Evolutionary conservation across 2,797 vertebrate genomes (phyloP).

Genomic region (Scyliorhinus canicula): DNA sequence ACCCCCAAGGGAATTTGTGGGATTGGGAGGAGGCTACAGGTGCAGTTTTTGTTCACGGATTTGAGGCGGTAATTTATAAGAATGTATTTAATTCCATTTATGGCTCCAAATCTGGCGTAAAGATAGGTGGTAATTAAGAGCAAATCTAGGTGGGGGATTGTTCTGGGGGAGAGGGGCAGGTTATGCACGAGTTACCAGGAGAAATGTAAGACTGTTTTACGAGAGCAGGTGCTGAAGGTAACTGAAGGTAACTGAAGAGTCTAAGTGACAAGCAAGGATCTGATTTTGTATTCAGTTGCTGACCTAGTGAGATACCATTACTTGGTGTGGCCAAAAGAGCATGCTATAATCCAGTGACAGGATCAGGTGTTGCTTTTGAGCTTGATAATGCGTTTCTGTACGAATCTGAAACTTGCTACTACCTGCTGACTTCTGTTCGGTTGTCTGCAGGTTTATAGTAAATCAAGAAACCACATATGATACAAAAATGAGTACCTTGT

Average conservation of each 20-base stretch:
- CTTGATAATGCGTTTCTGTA: slow-evolving; percentile 8
- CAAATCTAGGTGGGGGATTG: background rate
- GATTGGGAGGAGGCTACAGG: background rate
- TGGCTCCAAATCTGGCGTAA: background rate
- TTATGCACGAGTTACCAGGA: too few relatives aligned
- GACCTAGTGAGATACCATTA: slow-evolving; percentile 12
- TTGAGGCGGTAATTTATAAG: background rate
- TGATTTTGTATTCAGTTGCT: slow-evolving; percentile 1
- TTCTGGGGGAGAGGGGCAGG: background rate
- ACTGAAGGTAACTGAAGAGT: background rate
- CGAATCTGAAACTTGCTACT: slow-evolving; percentile 34
- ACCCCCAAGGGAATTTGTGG: background rate
- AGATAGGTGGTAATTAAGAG: background rate
- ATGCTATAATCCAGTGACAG: slow-evolving; percentile 22
- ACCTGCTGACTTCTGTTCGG: slow-evolving; percentile 6
- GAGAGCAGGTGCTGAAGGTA: background rate
- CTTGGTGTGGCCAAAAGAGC: background rate
- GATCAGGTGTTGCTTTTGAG: slow-evolving; percentile 20
- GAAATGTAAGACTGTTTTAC: background rate
- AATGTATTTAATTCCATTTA: background rate
- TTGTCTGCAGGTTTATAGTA: background rate
- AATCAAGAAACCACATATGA: slow-evolving; percentile 27
- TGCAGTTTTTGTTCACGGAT: background rate
- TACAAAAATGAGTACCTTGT: slow-evolving; percentile 22
- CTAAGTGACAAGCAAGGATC: background rate